A percentile compares a stretch with the other conserved stretches of the same genome.
Evolutionary conservation across 2,888 invertebrate genomes (phyloP).

Genomic region (Lomographa bimaculata): DNA sequence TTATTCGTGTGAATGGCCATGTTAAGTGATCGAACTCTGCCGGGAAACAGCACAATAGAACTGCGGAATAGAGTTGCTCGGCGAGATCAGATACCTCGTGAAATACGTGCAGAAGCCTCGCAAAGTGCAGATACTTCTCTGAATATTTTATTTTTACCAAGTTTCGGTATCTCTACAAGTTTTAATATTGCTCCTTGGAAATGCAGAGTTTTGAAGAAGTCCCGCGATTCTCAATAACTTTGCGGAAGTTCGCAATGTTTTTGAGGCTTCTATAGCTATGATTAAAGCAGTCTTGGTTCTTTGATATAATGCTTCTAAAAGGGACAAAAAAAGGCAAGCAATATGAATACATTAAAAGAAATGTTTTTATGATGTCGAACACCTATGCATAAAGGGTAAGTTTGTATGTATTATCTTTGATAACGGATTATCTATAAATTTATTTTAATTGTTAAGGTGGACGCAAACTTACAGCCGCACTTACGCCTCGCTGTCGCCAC

Average conservation of each 20-base stretch:
- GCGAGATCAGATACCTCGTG: slow-evolving; percentile 36
- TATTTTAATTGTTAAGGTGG: too few species aligned
- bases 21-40: slow-evolving; percentile 36
- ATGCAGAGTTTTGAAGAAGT: slow-evolving; percentile 44
- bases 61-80: slow-evolving; percentile 29
- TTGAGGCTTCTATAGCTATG: slow-evolving; percentile 48
- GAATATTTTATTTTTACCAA: slow-evolving; percentile 37
- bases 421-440: too few species aligned
- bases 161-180: slow-evolving; percentile 41
- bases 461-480: too few species aligned
- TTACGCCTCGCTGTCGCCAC: too few species aligned
- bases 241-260: slow-evolving; percentile 47
- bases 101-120: slow-evolving; percentile 33
- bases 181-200: slow-evolving; percentile 47
- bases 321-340: too few species aligned
- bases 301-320: too few species aligned
- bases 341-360: too few species aligned
- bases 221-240: slow-evolving; percentile 48
- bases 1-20: slow-evolving; percentile 32
- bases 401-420: too few species aligned
- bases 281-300: slow-evolving; percentile 29
- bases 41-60: slow-evolving; percentile 34
- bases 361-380: too few species aligned
- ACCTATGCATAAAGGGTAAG: too few species aligned
- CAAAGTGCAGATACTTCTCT: slow-evolving; percentile 20